A percentile compares a stretch with the other conserved stretches of the same genome.
Conservation (phyloP, 2,797 vertebrate species). For the Taeniopygia guttata region DNA sequence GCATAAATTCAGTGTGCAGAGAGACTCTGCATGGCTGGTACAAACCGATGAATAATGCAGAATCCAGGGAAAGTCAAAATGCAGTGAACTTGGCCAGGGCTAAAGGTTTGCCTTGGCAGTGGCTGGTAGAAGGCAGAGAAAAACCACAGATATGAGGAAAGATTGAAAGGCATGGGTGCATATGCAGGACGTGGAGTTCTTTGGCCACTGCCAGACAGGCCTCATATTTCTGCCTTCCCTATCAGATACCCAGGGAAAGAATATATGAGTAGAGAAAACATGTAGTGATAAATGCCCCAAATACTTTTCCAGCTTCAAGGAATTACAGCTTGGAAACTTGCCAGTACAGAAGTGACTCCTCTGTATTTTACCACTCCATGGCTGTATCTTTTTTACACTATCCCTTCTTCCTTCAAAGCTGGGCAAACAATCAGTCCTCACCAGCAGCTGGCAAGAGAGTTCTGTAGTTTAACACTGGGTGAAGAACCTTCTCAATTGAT, state of each 20-base stretch:
- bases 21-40: neutral
- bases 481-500: neutral
- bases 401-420: neutral
- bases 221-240: neutral
- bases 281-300: neutral
- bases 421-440: neutral
- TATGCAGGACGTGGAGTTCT: neutral
- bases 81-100: neutral
- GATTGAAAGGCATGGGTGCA: neutral
- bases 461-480: accelerated
- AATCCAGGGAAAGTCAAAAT: neutral
- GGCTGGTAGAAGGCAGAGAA: neutral
- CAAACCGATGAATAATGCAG: neutral
- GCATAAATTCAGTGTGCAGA: neutral
- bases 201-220: neutral
- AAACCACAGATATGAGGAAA: neutral
- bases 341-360: neutral
- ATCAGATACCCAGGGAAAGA: neutral
- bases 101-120: neutral
- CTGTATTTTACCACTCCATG: neutral
- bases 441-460: neutral
- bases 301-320: neutral
- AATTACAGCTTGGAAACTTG: neutral
- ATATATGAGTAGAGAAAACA: neutral
- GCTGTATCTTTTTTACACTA: neutral